Percentiles rank a stretch among this genome's conserved stretches.
Evolutionary conservation across 2,797 vertebrate species (phyloP).

Genomic region (Rhinella marina): DNA sequence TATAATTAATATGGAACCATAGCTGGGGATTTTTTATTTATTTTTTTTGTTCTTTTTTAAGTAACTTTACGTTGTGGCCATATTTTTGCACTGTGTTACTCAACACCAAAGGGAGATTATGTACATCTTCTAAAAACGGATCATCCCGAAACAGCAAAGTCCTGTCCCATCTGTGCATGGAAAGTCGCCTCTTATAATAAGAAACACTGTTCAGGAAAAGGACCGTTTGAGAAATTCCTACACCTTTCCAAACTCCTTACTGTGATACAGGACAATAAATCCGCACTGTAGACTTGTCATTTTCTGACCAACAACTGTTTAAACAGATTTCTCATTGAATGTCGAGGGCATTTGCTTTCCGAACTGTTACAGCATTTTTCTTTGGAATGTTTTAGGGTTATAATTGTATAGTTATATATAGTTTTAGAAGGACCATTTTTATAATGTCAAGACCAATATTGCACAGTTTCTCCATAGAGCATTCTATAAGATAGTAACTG

Average conservation of each 20-base stretch:
- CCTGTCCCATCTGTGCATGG: background rate
- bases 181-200: background rate
- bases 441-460: conserved; percentile 1
- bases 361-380: background rate
- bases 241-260: conserved; percentile 16
- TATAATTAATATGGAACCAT: conserved; percentile 62
- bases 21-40: background rate
- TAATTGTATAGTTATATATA: conserved; percentile 3
- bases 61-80: conserved; percentile 49
- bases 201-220: conserved; percentile 10
- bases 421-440: background rate
- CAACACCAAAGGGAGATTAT: conserved; percentile 30
- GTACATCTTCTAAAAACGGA: conserved; percentile 16
- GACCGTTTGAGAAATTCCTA: background rate
- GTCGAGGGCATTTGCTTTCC: conserved; percentile 34
- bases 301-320: conserved; percentile 53
- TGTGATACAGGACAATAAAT: conserved; percentile 49
- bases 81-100: conserved; percentile 45
- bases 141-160: background rate
- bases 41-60: conserved; percentile 50
- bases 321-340: conserved; percentile 37
- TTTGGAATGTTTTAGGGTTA: conserved; percentile 15
- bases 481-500: conserved; percentile 1
- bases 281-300: conserved; percentile 41
- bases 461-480: conserved; percentile 5